phyloP scores from a whole-genome alignment of 2,888 invertebrate genomes.

The Drosophila austrosaltans region DNA sequence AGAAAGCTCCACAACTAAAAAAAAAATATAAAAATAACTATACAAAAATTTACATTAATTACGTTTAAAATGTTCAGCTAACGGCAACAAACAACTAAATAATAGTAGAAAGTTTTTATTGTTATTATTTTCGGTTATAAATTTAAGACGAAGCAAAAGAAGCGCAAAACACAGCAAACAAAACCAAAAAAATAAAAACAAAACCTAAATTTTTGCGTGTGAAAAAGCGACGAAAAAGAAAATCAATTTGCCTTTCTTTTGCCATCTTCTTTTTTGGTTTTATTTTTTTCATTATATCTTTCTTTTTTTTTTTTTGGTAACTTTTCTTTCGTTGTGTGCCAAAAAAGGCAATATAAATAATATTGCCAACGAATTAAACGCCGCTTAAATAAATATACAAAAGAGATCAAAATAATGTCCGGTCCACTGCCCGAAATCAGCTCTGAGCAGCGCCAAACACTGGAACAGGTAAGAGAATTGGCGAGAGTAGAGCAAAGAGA shows the following conservation, averaged over 20 bases:
- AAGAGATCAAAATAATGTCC: conserved; percentile 61
- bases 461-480: conserved; percentile 63
- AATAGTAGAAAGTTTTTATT: conserved; percentile 74
- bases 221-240: conserved; percentile 51
- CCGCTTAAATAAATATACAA: conserved; percentile 22
- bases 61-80: conserved; percentile 53
- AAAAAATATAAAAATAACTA: background rate
- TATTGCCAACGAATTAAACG: conserved; percentile 53
- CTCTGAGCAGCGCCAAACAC: conserved; percentile 61
- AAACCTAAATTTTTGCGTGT: conserved; percentile 54
- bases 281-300: background rate
- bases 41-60: conserved; percentile 66
- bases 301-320: background rate
- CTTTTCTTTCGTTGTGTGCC: conserved; percentile 2
- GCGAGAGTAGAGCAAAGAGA: background rate
- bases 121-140: conserved; percentile 54
- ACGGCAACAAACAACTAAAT: conserved; percentile 50
- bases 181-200: conserved; percentile 45
- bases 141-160: background rate
- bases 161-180: background rate
- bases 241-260: conserved; percentile 38
- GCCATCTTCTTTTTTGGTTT: background rate
- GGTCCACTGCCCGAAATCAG: conserved; percentile 70
- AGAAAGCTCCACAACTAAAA: conserved; percentile 1
- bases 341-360: conserved; percentile 22